These are phyloP conservation scores for Coilia nasus DNA, from an alignment of 2,797 vertebrate species.

Conservation along the genomic window DNA sequence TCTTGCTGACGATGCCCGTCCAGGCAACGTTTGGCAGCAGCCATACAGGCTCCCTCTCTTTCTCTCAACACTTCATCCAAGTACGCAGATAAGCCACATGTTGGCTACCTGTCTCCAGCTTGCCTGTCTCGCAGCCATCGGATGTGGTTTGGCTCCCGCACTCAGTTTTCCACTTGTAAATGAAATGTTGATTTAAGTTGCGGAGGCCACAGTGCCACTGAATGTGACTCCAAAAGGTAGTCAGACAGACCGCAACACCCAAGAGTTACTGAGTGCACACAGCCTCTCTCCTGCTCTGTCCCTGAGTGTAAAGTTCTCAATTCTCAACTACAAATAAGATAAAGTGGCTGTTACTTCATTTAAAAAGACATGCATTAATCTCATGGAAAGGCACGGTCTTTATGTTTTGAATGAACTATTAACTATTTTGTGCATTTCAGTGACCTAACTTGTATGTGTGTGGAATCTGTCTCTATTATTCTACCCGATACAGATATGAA, in stretches of 20 bases:
- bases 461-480: neutral
- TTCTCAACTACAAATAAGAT: constrained; percentile 1
- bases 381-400: neutral
- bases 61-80: constrained; percentile 37
- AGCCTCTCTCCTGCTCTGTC: neutral
- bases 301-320: neutral
- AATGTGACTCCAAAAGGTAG: constrained; percentile 11
- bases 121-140: neutral
- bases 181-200: constrained; percentile 1
- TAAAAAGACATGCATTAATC: neutral
- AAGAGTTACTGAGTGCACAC: constrained; percentile 9
- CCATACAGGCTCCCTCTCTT: constrained; percentile 46
- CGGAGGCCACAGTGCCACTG: neutral
- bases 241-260: neutral
- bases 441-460: neutral
- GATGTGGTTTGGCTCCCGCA: constrained; percentile 18
- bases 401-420: neutral
- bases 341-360: neutral
- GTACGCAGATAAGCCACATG: constrained; percentile 34
- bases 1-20: constrained; percentile 55
- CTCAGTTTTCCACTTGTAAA: constrained; percentile 23
- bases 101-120: constrained; percentile 39
- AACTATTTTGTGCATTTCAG: neutral
- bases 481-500: neutral
- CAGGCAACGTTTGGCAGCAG: constrained; percentile 57